Conservation (phyloP, 2,113 vertebrate genomes). For the Cricetomys ansorgei region DNA sequence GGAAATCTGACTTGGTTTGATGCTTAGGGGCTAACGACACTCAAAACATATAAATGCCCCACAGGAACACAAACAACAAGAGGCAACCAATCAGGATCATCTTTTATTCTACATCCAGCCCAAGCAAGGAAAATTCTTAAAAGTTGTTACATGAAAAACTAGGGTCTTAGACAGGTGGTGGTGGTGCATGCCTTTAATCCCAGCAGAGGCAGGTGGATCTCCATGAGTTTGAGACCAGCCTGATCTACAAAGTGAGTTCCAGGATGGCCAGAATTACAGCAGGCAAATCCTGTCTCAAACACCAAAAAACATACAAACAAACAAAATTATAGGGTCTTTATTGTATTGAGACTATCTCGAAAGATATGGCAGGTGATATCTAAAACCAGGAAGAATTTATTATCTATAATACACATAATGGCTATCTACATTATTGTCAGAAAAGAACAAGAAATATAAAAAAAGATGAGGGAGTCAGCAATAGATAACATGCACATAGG, state of each 20-base stretch:
- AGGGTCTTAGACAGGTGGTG: too few species aligned
- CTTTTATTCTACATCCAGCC: neutral
- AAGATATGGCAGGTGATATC: neutral
- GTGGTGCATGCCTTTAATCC: too few species aligned
- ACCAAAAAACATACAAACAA: too few species aligned
- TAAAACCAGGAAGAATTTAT: neutral
- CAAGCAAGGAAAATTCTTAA: neutral
- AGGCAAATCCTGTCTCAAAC: too few species aligned
- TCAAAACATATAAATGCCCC: neutral
- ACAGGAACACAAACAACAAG: neutral
- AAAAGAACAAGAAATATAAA: neutral
- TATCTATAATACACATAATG: neutral
- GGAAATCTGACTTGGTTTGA: too few species aligned
- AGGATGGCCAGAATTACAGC: too few species aligned
- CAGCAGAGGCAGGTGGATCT: too few species aligned
- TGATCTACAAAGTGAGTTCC: too few species aligned
- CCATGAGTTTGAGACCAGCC: too few species aligned
- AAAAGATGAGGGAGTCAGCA: neutral
- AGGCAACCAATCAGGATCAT: neutral
- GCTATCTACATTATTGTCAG: neutral
- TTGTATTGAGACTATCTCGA: neutral
- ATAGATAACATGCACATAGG: neutral
- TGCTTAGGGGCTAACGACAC: fast-evolving
- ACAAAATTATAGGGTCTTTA: neutral
- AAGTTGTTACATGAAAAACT: neutral